Conservation (phyloP, 2,797 vertebrate genomes). For the Helostoma temminkii region DNA sequence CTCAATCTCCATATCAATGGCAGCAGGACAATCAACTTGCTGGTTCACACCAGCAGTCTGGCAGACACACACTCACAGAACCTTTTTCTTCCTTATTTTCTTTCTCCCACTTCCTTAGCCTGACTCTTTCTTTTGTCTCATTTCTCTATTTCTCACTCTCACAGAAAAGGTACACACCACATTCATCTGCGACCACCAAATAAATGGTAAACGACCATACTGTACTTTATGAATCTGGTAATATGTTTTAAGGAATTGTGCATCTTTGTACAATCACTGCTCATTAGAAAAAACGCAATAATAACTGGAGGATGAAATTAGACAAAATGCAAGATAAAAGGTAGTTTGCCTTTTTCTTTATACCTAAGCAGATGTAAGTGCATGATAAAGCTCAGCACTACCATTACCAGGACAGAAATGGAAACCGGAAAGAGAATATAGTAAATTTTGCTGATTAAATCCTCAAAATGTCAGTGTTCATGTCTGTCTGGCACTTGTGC, state of each 20-base stretch:
- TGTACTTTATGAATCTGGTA: too few species aligned
- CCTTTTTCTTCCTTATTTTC: conserved; percentile 10
- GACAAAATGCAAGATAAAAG: too few species aligned
- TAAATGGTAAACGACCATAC: too few species aligned
- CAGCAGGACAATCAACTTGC: conserved; percentile 59
- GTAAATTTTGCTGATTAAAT: background rate
- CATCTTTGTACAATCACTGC: too few species aligned
- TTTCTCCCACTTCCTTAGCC: conserved; percentile 12
- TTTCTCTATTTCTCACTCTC: conserved; percentile 11
- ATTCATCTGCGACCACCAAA: too few species aligned
- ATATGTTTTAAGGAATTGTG: too few species aligned
- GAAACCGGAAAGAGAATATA: background rate
- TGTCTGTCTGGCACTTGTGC: background rate
- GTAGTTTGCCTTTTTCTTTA: too few species aligned
- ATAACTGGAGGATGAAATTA: background rate
- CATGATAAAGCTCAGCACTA: background rate
- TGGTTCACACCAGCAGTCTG: conserved; percentile 59
- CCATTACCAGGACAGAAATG: background rate
- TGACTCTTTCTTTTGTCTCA: background rate
- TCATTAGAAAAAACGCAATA: too few species aligned
- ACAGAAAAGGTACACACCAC: too few species aligned
- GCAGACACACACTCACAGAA: conserved; percentile 5
- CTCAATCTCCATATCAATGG: conserved; percentile 75
- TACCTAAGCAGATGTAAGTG: background rate
- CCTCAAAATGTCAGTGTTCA: conserved; percentile 16